A percentile compares a stretch with the other conserved stretches of the same genome.
phyloP scores from a whole-genome alignment of 2,797 vertebrate species.

The Setipinna tenuifilis region DNA sequence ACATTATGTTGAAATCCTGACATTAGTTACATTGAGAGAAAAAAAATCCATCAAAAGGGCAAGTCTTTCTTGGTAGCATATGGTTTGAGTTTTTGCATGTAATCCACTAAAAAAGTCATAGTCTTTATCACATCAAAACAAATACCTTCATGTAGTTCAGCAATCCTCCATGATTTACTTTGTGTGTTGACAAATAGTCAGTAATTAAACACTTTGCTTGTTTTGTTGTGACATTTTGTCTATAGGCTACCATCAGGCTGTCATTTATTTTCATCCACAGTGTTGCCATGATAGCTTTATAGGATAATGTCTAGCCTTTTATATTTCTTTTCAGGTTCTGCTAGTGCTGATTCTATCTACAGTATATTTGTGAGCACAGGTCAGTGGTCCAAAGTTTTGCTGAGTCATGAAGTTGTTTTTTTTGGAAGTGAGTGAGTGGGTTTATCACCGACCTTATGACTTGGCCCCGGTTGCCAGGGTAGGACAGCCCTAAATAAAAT shows the following conservation, averaged over 20 bases:
- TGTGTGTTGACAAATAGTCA: background rate
- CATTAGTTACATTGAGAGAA: background rate
- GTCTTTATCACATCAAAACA: background rate
- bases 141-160: background rate
- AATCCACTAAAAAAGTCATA: background rate
- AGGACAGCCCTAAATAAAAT: background rate
- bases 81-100: background rate
- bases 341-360: background rate
- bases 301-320: background rate
- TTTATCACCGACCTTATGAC: background rate
- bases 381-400: background rate
- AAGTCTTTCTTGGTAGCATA: background rate
- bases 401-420: background rate
- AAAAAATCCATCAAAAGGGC: background rate
- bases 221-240: background rate
- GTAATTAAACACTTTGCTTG: background rate
- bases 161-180: background rate
- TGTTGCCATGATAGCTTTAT: background rate
- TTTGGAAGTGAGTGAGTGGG: background rate
- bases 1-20: background rate
- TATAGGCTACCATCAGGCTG: background rate
- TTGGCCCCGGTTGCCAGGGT: background rate
- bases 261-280: background rate
- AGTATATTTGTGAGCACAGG: background rate
- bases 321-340: background rate